Base-by-base conservation (phyloP, 1,140 invertebrate genomes). In the Caenorhabditis brenneri region DNA sequence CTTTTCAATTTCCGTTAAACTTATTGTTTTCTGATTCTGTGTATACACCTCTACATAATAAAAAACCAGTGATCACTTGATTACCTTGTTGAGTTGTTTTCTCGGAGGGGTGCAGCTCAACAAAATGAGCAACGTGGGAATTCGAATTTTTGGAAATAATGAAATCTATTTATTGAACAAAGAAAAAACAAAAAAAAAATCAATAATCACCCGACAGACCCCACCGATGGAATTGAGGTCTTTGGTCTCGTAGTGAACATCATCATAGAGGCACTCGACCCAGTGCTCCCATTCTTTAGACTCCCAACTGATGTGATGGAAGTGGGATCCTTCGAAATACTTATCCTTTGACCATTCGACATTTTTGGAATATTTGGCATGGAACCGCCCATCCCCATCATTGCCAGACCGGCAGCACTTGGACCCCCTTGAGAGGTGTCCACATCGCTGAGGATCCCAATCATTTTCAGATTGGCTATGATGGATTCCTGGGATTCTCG, bases 401-500 rank as follows among this genome's bases (percentile, higher is more conserved):
- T 74, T 9, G 65, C 65, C 2, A 42, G 36, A 1, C 33, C 36
- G 4, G 65, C 65, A 10, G 65, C 65, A 6, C 36, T 12, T 5
- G 58, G 31, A 24, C 36, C 65, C 9, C 36, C 36, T 12, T 74
- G 65, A 39, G 36, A 22, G n/a, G 65, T 74, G 46, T 74, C 65
- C 36, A 74, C 33, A n/a, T 82, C 81, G 7, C 39, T 48, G 10
- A 82, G 58, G 39, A 82, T 82, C 4, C 81, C 81, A 51, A 82
- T 82, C 81, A 82, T 82, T 46, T 82, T 82, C 27, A 82, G 42
- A 51, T 82, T 82, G 9, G 81, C 36, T 27, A 82, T 82, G 29
- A 82, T 82, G 0, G 55, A 69, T 42, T 82, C 81, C 33, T 82
- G 81, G 3, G 55, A 69, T 49, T 82, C 81, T 49, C 60, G 19